These are phyloP conservation scores for Heliconius aoede DNA, from an alignment of 2,888 invertebrate genomes.

Conservation along the genomic window DNA sequence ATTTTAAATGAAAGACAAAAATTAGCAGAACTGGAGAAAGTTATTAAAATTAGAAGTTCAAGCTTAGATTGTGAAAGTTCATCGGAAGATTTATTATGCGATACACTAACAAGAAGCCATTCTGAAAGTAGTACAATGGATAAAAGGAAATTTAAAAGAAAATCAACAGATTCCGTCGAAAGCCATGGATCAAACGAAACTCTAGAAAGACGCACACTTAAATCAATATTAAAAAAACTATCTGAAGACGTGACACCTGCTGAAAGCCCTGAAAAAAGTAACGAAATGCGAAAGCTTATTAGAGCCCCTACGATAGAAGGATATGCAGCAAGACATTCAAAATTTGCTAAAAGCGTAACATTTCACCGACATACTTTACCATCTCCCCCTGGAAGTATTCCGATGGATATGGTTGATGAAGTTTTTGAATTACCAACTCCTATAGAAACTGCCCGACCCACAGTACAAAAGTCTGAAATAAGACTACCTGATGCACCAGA, in stretches of 20 bases:
- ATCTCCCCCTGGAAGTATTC: constrained; percentile 87
- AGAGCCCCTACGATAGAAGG: constrained; percentile 94
- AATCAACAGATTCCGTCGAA: constrained; percentile 70
- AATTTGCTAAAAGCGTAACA: constrained; percentile 94
- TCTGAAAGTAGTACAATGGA: constrained; percentile 92
- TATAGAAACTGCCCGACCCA: constrained; percentile 47
- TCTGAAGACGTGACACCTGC: constrained; percentile 86
- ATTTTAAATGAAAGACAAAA: constrained; percentile 95
- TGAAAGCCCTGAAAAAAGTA: constrained; percentile 77
- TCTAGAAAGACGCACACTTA: constrained; percentile 90
- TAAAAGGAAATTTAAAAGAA: constrained; percentile 76
- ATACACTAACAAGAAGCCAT: constrained; percentile 88
- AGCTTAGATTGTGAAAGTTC: constrained; percentile 89
- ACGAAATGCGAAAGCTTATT: constrained; percentile 87
- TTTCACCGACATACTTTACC: constrained; percentile 93
- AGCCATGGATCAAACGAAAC: constrained; percentile 89
- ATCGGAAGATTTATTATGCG: constrained; percentile 83
- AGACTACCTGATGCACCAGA: constrained; percentile 52
- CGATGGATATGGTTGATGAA: constrained; percentile 64
- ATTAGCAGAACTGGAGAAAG: constrained; percentile 90
- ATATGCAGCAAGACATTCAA: constrained; percentile 93
- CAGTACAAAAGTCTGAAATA: constrained; percentile 52
- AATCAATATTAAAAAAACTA: constrained; percentile 93
- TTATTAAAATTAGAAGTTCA: constrained; percentile 89
- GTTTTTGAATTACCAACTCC: constrained; percentile 68